phyloP scores from a whole-genome alignment of 30 jellyfish, hydroid and myxozoan species.

The Aurelia aurita complex sp. Pacific region DNA sequence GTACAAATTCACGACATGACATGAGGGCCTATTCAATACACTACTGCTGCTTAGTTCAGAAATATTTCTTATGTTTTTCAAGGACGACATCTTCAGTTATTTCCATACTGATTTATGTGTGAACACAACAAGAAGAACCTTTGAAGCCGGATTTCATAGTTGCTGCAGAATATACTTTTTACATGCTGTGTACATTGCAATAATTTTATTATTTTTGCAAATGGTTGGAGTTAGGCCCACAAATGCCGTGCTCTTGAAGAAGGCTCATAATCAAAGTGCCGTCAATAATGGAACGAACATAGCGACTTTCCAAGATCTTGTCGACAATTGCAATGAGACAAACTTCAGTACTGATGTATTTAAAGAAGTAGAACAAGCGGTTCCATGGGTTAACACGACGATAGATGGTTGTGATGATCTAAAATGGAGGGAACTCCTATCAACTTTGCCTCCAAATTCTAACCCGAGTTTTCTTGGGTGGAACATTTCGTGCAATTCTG shows the following conservation, averaged over 20 bases:
- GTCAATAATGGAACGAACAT: no score
- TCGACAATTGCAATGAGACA: background rate
- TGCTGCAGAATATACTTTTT: no score
- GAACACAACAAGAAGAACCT: background rate
- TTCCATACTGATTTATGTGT: background rate
- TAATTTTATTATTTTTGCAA: conserved; percentile 2
- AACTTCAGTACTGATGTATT: background rate
- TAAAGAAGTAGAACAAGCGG: background rate
- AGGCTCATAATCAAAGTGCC: background rate
- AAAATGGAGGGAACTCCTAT: background rate
- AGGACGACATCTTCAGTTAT: conserved; percentile 16
- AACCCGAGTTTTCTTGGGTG: no score
- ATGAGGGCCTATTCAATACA: no score
- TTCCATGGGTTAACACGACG: background rate
- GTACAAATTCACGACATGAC: no score
- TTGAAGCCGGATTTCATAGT: background rate
- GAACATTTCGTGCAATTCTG: background rate
- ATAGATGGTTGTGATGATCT: background rate
- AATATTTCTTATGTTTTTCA: conserved; percentile 26
- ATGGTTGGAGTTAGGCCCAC: conserved; percentile 9
- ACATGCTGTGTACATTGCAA: background rate
- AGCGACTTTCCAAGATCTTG: background rate
- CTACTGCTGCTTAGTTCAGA: background rate
- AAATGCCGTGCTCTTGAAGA: background rate
- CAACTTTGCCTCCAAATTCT: background rate